Conservation (phyloP, 2,888 invertebrate genomes). For the Dinocampus coccinellae region DNA sequence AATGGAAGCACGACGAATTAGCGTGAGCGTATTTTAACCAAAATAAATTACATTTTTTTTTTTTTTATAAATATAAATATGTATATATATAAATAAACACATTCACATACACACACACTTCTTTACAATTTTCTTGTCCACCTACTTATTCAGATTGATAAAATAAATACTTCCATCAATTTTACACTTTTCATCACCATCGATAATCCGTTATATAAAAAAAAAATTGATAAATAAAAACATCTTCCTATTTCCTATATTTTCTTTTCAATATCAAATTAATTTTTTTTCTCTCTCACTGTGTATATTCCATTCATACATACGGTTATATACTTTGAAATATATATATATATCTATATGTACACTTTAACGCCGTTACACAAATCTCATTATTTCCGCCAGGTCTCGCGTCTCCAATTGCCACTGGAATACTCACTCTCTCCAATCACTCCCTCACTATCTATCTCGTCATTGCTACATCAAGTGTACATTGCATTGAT, state of each 20-base stretch:
- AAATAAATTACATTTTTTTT: not conserved
- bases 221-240: not conserved
- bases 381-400: conserved; percentile 29
- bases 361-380: conserved; percentile 11
- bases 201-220: conserved; percentile 7
- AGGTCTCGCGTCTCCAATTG: conserved; percentile 4
- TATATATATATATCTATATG: not conserved
- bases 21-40: not conserved
- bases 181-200: not conserved
- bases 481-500: no score
- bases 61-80: not conserved
- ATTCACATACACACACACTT: conserved; percentile 48
- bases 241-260: not conserved
- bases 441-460: not conserved
- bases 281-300: no score
- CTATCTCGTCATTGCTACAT: not conserved
- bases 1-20: not conserved
- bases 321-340: no score
- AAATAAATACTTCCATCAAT: not conserved
- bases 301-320: no score
- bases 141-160: conserved; percentile 52
- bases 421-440: conserved; percentile 10
- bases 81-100: conserved; percentile 40
- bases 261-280: not conserved
- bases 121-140: conserved; percentile 54